Conservation (phyloP, 1,140 invertebrate species). For the Tetramorium alpestre region DNA sequence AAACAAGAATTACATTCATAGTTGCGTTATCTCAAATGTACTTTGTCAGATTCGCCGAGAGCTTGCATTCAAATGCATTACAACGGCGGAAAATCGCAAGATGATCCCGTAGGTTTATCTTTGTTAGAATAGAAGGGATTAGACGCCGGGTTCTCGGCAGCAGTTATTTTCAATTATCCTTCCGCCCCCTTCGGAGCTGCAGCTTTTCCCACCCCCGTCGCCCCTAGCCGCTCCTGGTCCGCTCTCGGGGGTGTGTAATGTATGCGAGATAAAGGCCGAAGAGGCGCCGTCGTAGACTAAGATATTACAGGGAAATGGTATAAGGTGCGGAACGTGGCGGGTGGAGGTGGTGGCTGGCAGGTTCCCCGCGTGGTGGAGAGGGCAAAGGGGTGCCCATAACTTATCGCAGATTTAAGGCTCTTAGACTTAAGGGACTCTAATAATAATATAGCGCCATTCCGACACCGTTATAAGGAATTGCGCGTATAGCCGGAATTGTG, state of each 20-base stretch:
- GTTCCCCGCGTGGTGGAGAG: slow-evolving; percentile 72
- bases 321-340: slow-evolving; percentile 78
- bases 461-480: slow-evolving; percentile 81
- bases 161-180: slow-evolving; percentile 86
- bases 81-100: slow-evolving; percentile 26
- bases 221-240: slow-evolving; percentile 69
- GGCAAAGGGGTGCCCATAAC: slow-evolving; percentile 84
- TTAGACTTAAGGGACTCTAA: slow-evolving; percentile 87
- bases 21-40: background rate
- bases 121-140: slow-evolving; percentile 80
- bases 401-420: slow-evolving; percentile 87
- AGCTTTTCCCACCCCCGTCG: slow-evolving; percentile 58
- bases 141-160: slow-evolving; percentile 77
- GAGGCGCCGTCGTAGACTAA: slow-evolving; percentile 84
- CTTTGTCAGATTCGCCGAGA: background rate
- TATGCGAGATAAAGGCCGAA: slow-evolving; percentile 85
- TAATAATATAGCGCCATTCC: slow-evolving; percentile 86
- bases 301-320: slow-evolving; percentile 86
- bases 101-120: slow-evolving; percentile 79
- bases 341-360: slow-evolving; percentile 64
- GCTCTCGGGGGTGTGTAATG: slow-evolving; percentile 80
- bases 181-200: slow-evolving; percentile 72
- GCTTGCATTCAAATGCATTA: background rate
- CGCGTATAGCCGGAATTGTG: slow-evolving; percentile 69
- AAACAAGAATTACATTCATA: background rate